A percentile compares a stretch with the other conserved stretches of the same genome.
These are phyloP conservation scores for Furcifer pardalis DNA, from an alignment of 2,797 vertebrate genomes.

Conservation along the genomic window DNA sequence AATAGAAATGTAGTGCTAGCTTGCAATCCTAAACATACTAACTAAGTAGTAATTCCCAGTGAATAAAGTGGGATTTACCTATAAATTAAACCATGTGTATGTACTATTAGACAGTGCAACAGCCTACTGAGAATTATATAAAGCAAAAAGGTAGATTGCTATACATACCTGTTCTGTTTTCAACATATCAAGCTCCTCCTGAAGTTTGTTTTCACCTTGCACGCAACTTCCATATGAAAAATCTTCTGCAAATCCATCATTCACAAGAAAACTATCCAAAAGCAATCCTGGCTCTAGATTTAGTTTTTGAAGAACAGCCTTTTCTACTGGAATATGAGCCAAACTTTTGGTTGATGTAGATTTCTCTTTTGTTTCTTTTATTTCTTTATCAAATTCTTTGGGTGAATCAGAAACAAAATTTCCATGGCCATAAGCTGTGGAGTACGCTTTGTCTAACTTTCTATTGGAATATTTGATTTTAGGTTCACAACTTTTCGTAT, in stretches of 20 bases:
- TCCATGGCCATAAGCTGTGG: constrained; percentile 43
- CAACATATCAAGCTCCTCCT: constrained; percentile 78
- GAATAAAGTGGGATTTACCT: background rate
- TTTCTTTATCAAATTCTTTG: constrained; percentile 68
- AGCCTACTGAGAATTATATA: background rate
- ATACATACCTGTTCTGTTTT: constrained; percentile 75
- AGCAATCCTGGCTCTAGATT: constrained; percentile 65
- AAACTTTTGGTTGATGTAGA: constrained; percentile 66
- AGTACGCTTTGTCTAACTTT: constrained; percentile 46
- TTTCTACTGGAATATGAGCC: constrained; percentile 63
- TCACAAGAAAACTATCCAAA: constrained; percentile 54
- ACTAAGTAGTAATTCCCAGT: background rate
- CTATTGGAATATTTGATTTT: constrained; percentile 51
- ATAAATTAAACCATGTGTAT: background rate
- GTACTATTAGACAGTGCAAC: background rate
- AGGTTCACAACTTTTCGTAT: constrained; percentile 28
- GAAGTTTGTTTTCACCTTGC: constrained; percentile 75
- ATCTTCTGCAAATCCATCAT: constrained; percentile 70
- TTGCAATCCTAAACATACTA: background rate
- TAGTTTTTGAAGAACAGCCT: constrained; percentile 56
- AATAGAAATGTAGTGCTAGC: background rate
- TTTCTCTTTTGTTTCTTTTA: constrained; percentile 69
- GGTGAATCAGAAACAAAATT: constrained; percentile 45
- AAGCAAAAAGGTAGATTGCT: background rate
- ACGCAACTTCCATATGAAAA: background rate